Evolutionary conservation across 2,888 invertebrate species (phyloP), one percentile per base, ranked within the genome.

Genomic region (Thereva unica): DNA sequence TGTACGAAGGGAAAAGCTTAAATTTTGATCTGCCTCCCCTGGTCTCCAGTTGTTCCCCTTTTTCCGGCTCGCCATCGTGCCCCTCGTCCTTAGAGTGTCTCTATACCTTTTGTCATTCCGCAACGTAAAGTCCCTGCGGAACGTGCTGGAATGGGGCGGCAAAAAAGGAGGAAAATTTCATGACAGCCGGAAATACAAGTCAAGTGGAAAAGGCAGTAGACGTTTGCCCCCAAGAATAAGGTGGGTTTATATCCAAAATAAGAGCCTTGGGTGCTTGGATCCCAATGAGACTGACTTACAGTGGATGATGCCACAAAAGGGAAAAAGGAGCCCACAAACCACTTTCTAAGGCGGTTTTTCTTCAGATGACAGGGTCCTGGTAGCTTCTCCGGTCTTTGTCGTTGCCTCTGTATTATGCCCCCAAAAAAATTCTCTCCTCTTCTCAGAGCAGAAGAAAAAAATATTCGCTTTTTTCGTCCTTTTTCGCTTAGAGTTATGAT

Each of bases 151-250:
- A 23, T 23, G 23, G 23, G 10, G 7, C 6, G n/a, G n/a, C 37
- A 45, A 59, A 38, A 47, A 47, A 12, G n/a, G 6, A 40, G 5
- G 59, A 59, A 59, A 59, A 59, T 59, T 47, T 59, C 47, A 59
- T 59, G 59, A 59, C 59, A 59, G 59, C 59, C 59, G 59, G 59
- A 59, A 59, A 59, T 59, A 59, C 59, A 59, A 59, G 45, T 59
- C 59, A 59, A 59, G 59, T 59, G 59, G 59, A 59, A 59, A 59
- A 59, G 59, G 59, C 38, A 40, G 56, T 59, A 59, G 59, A 59
- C 59, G 59, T 35, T 38, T 10, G 47, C 10, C 47, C 38, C n/a
- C 38, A 23, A n/a, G 44, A 44, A 8, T 42, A 41, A 38, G 54
- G 12, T 4, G 44, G 56, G 35, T 44, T 44, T 44, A 23, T 23